Evolutionary conservation across 2,113 vertebrate species (phyloP), one percentile per base, ranked within the genome.

Genomic region (Hippocampus abdominalis): DNA sequence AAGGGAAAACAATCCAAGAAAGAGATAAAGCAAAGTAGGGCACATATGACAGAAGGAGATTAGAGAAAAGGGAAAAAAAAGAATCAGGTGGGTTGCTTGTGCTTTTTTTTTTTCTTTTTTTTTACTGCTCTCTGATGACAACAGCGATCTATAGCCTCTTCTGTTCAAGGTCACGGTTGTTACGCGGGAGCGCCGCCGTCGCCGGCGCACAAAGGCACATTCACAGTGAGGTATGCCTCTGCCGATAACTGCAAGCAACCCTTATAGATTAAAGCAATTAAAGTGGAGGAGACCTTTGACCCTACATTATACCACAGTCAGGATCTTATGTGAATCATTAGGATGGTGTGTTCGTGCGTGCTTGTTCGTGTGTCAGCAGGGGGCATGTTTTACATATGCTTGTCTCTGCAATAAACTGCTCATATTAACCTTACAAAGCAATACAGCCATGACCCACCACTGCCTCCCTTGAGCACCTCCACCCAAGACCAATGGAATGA

Each of bases 241-340:
- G 86, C 82, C 88, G 77, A 89, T 89, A 90, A 80, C 81, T 84
- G 88, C 84, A 88, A 88, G 88, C 81, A 84, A 82, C 79, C 87
- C 77, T 89, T 90, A 91, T 84, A 77, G 88, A 90, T 92, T 88
- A 80, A 88, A 88, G 83, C 88, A 88, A 91, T 91, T 91, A 90
- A 89, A 88, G 72, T 74, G 81, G 74, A 76, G 65, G 60, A 63
- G 77, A 89, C 89, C 89, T 90, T 84, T 91, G 82, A 87, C 88
- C 90, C 69, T 25, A 59, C 81, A 78, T 83, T 84, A 87, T 81
- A 75, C 80, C 74, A 56, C 42, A 72, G 81, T 70, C 79, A 68
- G 78, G 82, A 75, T 86, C 77, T 70, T 73, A 75, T 84, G 84
- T 78, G 81, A 86, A 86, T 89, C 77, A 85, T 76, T 82, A 77